A percentile compares a stretch with the other conserved stretches of the same genome.
phyloP scores from a whole-genome alignment of 2,888 invertebrate genomes.

The Volucella inflata region DNA sequence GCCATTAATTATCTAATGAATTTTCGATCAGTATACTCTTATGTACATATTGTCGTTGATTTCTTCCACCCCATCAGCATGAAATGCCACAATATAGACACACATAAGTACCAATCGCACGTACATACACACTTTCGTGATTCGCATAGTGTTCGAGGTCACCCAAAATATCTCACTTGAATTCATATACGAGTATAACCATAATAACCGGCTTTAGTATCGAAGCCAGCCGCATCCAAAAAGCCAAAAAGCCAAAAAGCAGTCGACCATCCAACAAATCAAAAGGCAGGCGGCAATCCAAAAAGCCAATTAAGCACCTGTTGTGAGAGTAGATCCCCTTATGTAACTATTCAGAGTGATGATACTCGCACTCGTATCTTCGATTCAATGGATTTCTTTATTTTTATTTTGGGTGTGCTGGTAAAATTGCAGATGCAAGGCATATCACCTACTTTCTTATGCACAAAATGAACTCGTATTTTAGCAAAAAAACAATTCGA shows the following conservation, averaged over 20 bases:
- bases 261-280: too few species aligned
- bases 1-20: conserved; percentile 72
- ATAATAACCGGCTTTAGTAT: conserved; percentile 59
- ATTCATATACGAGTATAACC: neutral
- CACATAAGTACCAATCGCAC: neutral
- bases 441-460: conserved; percentile 30
- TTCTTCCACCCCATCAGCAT: neutral
- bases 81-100: conserved; percentile 15
- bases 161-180: conserved; percentile 49
- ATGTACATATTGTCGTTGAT: conserved; percentile 5
- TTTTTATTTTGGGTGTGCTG: neutral
- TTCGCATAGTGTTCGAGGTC: conserved; percentile 74
- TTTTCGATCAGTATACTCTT: conserved; percentile 60
- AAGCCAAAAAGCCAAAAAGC: neutral
- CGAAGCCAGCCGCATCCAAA: conserved; percentile 5
- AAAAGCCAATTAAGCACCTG: conserved; percentile 47
- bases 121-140: conserved; percentile 23
- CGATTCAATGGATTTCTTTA: conserved; percentile 21
- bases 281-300: neutral
- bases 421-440: conserved; percentile 62
- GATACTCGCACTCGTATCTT: conserved; percentile 8
- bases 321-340: conserved; percentile 53
- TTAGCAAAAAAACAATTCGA: too few species aligned
- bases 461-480: neutral
- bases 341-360: conserved; percentile 62